Evolutionary conservation across 2,113 vertebrate genomes (phyloP).

Genomic region (Zingel zingel): DNA sequence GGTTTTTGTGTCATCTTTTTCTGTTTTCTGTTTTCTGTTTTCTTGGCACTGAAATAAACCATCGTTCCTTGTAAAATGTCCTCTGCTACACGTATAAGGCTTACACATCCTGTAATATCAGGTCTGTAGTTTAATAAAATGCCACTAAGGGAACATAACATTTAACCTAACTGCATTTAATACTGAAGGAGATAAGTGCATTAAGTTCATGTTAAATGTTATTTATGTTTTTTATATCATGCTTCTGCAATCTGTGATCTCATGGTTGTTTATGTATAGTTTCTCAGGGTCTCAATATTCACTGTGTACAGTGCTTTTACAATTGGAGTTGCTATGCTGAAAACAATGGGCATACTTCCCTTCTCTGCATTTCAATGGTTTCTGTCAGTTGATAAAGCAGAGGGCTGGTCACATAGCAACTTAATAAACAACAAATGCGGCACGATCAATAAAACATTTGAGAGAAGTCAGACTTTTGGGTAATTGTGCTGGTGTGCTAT

Average conservation of each 20-base stretch:
- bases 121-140: not conserved
- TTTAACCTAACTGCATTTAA: not conserved
- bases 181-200: too few species aligned
- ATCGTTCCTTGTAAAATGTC: not conserved
- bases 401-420: conserved; percentile 44
- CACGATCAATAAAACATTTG: not conserved
- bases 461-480: not conserved
- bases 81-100: not conserved
- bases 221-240: not conserved
- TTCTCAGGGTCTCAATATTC: not conserved
- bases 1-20: not conserved
- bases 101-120: not conserved
- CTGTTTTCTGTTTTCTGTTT: not conserved
- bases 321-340: not conserved
- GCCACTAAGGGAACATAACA: not conserved
- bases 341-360: conserved; percentile 10
- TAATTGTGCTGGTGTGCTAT: too few species aligned
- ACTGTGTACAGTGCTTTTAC: not conserved
- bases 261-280: not conserved
- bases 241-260: not conserved
- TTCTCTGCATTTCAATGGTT: not conserved
- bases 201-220: too few species aligned
- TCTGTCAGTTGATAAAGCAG: conserved; percentile 4
- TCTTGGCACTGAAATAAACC: not conserved
- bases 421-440: conserved; percentile 7